Conservation (phyloP, 1,140 invertebrate species). For the Ericerus pela region DNA sequence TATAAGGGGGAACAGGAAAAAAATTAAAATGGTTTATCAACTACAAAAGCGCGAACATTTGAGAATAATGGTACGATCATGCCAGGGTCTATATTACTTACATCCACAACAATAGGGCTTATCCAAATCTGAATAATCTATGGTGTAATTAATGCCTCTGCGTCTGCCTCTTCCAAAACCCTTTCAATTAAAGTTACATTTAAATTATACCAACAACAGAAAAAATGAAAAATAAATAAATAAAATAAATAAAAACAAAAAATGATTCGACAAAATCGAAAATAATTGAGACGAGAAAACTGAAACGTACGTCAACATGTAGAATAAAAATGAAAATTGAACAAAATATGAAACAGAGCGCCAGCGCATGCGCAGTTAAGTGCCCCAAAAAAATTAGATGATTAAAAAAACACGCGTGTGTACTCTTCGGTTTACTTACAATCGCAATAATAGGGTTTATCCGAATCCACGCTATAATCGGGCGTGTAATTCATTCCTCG, state of each 20-base stretch:
- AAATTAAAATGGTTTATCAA: too few relatives aligned
- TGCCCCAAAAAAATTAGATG: conserved; percentile 3
- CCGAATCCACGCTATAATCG: conserved; percentile 54
- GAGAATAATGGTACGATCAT: neutral
- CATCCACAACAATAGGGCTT: conserved; percentile 87
- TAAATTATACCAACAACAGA: conserved; percentile 1
- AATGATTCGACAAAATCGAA: conserved; percentile 5
- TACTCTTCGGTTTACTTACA: conserved; percentile 45
- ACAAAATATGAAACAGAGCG: conserved; percentile 6
- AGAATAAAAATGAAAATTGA: neutral
- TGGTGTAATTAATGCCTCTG: conserved; percentile 42
- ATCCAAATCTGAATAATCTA: conserved; percentile 57
- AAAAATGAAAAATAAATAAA: neutral
- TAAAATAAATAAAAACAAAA: neutral
- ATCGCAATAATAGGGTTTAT: conserved; percentile 86
- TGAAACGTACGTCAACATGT: too few relatives aligned
- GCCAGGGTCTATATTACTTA: conserved; percentile 39
- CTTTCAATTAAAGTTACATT: conserved; percentile 8
- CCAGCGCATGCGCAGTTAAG: conserved; percentile 7
- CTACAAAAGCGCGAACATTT: too few relatives aligned
- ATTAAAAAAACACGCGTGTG: conserved; percentile 6
- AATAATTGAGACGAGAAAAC: neutral
- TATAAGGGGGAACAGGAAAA: too few relatives aligned
- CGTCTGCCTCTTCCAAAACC: conserved; percentile 44
- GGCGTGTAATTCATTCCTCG: conserved; percentile 49